These are phyloP conservation scores for Hesperia comma DNA, from an alignment of 2,888 invertebrate genomes.

Conservation along the genomic window DNA sequence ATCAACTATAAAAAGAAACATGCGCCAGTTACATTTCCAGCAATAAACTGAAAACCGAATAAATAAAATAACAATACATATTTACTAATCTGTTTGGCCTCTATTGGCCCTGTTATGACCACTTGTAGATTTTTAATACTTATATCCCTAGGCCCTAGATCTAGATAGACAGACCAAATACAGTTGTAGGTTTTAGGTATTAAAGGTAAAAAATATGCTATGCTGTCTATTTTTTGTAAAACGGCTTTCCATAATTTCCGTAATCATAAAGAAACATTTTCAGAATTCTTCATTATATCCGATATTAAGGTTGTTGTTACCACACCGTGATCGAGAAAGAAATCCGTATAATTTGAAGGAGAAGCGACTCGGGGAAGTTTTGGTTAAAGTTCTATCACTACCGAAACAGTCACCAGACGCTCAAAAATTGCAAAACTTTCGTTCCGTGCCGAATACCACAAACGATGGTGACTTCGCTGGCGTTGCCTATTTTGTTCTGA, in stretches of 20 bases:
- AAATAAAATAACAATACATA: no score
- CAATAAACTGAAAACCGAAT: no score
- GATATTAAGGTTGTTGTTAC: slow-evolving; percentile 90
- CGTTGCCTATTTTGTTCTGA: slow-evolving; percentile 88
- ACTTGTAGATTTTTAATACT: no score
- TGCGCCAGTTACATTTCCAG: no score
- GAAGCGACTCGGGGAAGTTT: slow-evolving; percentile 87
- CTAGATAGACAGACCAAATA: no score
- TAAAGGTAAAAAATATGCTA: no score
- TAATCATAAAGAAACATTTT: slow-evolving; percentile 49
- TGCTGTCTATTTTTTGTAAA: no score
- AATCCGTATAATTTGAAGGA: slow-evolving; percentile 93
- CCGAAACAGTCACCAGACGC: slow-evolving; percentile 84
- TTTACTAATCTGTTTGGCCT: no score
- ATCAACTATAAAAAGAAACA: no score
- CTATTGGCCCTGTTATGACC: no score
- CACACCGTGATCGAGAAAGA: slow-evolving; percentile 90
- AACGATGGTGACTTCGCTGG: slow-evolving; percentile 90
- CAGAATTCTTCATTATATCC: slow-evolving; percentile 87
- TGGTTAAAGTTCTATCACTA: slow-evolving; percentile 90
- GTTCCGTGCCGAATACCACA: slow-evolving; percentile 74
- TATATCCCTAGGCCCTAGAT: no score
- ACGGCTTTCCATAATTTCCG: neutral
- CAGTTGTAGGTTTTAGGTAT: no score
- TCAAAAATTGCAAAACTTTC: slow-evolving; percentile 67